phyloP scores from a whole-genome alignment of 2,113 vertebrate species.

The Oxygymnocypris stewartii region DNA sequence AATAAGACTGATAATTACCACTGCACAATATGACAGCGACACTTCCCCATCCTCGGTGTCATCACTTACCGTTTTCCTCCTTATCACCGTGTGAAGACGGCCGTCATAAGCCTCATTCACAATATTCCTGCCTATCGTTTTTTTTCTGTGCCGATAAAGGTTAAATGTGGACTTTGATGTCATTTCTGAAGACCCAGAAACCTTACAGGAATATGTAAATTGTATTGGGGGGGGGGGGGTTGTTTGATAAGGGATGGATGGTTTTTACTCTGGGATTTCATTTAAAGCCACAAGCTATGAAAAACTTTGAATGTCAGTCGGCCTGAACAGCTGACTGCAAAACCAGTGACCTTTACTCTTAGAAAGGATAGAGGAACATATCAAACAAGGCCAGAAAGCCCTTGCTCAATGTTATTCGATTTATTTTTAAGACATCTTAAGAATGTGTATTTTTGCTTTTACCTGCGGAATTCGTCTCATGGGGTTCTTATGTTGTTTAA shows the following conservation, averaged over 20 bases:
- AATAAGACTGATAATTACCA: constrained; percentile 42
- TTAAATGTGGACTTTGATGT: constrained; percentile 15
- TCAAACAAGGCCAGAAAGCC: constrained; percentile 26
- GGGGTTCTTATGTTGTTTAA: neutral
- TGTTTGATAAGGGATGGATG: neutral
- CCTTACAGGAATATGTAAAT: neutral
- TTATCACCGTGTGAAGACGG: neutral
- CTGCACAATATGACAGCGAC: neutral
- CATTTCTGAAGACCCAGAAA: neutral
- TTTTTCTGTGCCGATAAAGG: neutral
- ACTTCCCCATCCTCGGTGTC: constrained; percentile 7
- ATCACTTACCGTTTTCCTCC: constrained; percentile 16
- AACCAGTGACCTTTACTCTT: constrained; percentile 50
- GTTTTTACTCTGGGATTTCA: constrained; percentile 3
- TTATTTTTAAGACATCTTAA: constrained; percentile 34
- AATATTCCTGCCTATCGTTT: neutral
- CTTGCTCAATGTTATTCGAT: constrained; percentile 12
- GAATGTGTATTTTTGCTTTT: constrained; percentile 11
- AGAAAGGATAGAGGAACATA: constrained; percentile 36
- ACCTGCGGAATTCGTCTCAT: neutral
- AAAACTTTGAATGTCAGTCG: constrained; percentile 44
- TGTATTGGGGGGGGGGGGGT: too few relatives aligned
- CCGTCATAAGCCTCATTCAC: neutral
- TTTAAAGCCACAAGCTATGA: constrained; percentile 35
- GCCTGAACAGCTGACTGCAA: constrained; percentile 13